Evolutionary conservation across 64 coral and sea anemone genomes (phyloP).

Genomic region (Acropora yongei): DNA sequence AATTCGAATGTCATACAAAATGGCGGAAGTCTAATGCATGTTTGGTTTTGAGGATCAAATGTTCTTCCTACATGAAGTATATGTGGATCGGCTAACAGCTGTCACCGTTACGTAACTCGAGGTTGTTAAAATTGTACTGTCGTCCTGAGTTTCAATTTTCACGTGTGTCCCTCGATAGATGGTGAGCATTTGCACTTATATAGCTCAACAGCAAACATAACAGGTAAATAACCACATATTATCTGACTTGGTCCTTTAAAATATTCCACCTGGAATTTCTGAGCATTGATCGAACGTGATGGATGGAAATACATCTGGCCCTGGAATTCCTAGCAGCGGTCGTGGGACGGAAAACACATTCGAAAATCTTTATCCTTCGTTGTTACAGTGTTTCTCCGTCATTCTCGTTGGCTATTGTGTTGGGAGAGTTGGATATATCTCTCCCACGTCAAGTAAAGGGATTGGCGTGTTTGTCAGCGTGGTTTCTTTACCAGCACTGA

Average conservation of each 20-base stretch:
- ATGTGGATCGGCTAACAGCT: neutral
- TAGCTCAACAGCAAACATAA: neutral
- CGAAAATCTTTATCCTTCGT: conserved; percentile 80
- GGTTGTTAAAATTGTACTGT: too few species aligned
- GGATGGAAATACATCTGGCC: neutral
- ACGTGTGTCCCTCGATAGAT: too few species aligned
- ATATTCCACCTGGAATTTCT: neutral
- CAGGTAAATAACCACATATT: too few species aligned
- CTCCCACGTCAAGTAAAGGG: conserved; percentile 77
- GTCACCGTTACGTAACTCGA: too few species aligned
- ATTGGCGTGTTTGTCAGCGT: conserved; percentile 75
- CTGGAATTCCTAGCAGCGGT: neutral
- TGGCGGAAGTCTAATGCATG: neutral
- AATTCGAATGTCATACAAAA: neutral
- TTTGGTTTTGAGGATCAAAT: too few species aligned
- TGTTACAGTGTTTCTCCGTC: conserved; percentile 77
- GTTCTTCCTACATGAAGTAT: too few species aligned
- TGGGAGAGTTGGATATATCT: conserved; percentile 85
- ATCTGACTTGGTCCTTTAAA: too few species aligned
- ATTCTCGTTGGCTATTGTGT: conserved; percentile 84
- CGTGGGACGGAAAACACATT: neutral
- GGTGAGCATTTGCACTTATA: too few species aligned
- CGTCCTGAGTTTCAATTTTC: too few species aligned
- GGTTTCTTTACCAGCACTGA: conserved; percentile 73
- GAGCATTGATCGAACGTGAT: neutral